Evolutionary conservation across 30 jellyfish, hydroid and myxozoan genomes (phyloP), one percentile per base, ranked within the genome.

Genomic region (Catostylus mosaicus): DNA sequence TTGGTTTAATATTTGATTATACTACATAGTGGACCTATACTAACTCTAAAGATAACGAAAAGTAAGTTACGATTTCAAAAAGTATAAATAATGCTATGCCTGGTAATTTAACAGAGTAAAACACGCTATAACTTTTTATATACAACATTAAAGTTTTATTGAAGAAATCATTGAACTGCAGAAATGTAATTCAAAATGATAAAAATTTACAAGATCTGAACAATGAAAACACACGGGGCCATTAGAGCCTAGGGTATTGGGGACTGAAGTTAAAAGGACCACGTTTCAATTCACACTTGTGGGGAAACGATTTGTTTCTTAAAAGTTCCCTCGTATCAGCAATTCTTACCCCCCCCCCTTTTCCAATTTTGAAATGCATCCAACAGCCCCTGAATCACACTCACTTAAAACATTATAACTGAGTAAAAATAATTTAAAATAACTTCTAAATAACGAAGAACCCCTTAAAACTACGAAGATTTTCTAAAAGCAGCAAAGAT

Each of bases 11-110:
- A n/a, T n/a, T 48, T 16, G 23, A 3, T 3, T 48, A 16, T 8
- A 48, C 24, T 48, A 48, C 11, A 16, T 48, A 16, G 20, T 16
- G n/a, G n/a, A n/a, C n/a, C n/a, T n/a, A n/a, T n/a, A n/a, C n/a
- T n/a, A n/a, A n/a, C 4, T 48, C 3, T 48, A 9, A 16, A 48
- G 38, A 26, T 59, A 23, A 10, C 35, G 71, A 27, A 43, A 67
- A 46, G 32, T 23, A 72, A 51, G 59, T 29, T 22, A 30, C 30
- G 38, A 74, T 10, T 48, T 57, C 31, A 30, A 22, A 61, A 26
- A 51, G 60, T 74, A 74, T 74, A 74, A 74, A 74, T 74, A 74
- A 50, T 52, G 85, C 85, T 74, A 74, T 51, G 85, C 85, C 85
- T 24, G 57, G 22, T 38, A 29, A 34, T 22, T 30, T 19, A 73